These are phyloP conservation scores for Ctenosaura bakeri DNA, from an alignment of 2,797 vertebrate genomes.

Conservation along the genomic window DNA sequence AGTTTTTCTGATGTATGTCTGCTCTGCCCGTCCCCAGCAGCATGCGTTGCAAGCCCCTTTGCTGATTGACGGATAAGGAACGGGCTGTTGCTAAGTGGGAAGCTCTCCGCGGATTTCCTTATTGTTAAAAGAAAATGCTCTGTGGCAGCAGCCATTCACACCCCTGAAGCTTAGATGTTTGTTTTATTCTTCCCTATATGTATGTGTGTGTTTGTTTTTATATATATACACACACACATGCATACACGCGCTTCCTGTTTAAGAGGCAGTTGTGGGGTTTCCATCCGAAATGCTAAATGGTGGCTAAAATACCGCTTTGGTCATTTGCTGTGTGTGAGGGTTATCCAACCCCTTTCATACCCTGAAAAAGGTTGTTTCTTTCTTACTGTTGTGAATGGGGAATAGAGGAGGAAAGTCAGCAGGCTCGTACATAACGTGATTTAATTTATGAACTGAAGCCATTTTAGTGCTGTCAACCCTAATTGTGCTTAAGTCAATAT, in stretches of 20 bases:
- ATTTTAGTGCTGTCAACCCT: background rate
- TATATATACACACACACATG: too few species aligned
- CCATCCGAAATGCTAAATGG: background rate
- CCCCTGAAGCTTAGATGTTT: background rate
- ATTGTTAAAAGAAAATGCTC: conserved; percentile 25
- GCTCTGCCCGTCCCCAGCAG: background rate
- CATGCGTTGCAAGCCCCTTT: background rate
- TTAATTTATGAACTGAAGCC: background rate
- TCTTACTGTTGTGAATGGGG: background rate
- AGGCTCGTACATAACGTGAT: conserved; percentile 1
- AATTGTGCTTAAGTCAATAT: background rate
- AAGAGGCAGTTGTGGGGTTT: background rate
- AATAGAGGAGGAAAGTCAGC: background rate
- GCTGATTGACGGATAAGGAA: conserved; percentile 60
- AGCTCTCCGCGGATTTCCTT: conserved; percentile 37
- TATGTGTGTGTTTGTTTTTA: too few species aligned
- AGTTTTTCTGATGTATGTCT: accelerated
- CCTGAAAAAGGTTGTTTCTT: accelerated
- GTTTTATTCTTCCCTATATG: conserved; percentile 44
- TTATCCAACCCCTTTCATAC: background rate
- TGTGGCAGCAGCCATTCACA: background rate
- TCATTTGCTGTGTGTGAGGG: conserved; percentile 3
- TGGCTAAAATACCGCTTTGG: background rate
- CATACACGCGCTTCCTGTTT: background rate
- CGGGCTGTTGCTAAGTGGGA: conserved; percentile 58